Evolutionary conservation across 2,797 vertebrate species (phyloP).

Genomic region (Rhincodon typus): DNA sequence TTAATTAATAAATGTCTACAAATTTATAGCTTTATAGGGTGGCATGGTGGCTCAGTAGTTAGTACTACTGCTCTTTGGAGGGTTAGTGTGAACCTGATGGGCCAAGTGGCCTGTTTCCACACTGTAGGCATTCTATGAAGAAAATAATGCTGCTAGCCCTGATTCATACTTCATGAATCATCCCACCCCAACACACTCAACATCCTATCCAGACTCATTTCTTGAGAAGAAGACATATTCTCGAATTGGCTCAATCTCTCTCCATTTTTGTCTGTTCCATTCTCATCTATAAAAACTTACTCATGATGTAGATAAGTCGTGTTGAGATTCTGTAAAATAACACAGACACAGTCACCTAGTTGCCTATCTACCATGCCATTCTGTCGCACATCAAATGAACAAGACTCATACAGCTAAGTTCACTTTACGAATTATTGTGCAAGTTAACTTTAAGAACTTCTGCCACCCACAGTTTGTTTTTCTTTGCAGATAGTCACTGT

Average conservation of each 20-base stretch:
- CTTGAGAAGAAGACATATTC: neutral
- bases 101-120: no score
- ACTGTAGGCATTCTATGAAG: no score
- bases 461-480: neutral
- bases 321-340: neutral
- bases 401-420: neutral
- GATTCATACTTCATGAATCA: no score
- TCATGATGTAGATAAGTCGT: neutral
- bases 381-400: neutral
- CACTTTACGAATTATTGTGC: neutral
- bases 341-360: neutral
- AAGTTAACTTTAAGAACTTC: neutral
- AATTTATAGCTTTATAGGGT: no score
- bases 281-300: no score
- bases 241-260: neutral
- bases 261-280: neutral
- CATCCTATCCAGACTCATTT: neutral
- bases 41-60: no score
- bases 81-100: no score
- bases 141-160: neutral
- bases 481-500: neutral
- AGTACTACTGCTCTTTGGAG: no score
- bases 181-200: neutral
- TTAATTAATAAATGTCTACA: no score
- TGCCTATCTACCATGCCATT: neutral